Conservation (phyloP, 2,113 vertebrate genomes). For the Eubucco bourcierii region DNA sequence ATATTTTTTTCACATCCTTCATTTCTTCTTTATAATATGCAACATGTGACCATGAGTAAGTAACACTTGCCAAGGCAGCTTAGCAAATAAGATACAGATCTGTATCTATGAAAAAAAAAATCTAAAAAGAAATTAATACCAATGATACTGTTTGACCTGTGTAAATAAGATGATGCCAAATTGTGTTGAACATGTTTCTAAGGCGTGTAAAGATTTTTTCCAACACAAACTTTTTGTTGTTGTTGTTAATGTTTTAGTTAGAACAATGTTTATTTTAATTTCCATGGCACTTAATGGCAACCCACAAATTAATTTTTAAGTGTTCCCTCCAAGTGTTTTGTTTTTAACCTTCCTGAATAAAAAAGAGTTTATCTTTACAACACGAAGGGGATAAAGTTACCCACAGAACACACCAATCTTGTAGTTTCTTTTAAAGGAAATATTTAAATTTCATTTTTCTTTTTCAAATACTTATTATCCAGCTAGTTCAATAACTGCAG, state of each 20-base stretch:
- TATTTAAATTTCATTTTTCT: background rate
- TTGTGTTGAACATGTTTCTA: background rate
- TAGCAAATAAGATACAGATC: background rate
- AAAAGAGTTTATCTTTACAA: background rate
- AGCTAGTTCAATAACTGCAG: background rate
- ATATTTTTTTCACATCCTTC: background rate
- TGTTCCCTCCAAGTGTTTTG: background rate
- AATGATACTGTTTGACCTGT: background rate
- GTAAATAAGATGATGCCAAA: background rate
- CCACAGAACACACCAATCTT: background rate
- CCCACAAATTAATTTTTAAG: constrained; percentile 26
- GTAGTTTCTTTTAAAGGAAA: background rate
- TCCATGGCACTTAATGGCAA: constrained; percentile 32
- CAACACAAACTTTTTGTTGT: constrained; percentile 22
- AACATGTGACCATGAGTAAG: background rate
- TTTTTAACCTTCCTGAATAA: background rate
- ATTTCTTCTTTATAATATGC: background rate
- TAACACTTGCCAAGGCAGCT: background rate
- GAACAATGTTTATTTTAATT: constrained; percentile 55
- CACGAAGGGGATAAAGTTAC: background rate
- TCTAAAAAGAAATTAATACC: background rate
- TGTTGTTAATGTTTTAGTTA: constrained; percentile 17
- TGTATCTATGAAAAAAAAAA: background rate
- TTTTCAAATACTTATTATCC: background rate
- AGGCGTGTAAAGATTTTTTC: constrained; percentile 22